Conservation (phyloP, 2,797 vertebrate genomes). For the Chelon auratus region DNA sequence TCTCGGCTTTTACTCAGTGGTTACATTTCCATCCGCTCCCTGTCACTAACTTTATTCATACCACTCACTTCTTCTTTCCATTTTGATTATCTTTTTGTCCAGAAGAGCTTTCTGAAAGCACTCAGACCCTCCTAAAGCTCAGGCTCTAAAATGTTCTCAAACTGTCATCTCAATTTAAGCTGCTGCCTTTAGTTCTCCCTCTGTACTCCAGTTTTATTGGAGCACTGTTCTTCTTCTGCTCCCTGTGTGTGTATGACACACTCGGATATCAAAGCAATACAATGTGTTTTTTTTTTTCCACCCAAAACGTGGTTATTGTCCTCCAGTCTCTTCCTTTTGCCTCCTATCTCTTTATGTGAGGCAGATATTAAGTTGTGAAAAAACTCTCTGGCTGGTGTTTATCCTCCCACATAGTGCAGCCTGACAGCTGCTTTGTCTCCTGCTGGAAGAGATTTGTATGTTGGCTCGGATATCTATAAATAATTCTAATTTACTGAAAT, state of each 20-base stretch:
- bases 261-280: not conserved
- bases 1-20: not conserved
- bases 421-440: too few relatives aligned
- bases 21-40: conserved; percentile 20
- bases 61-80: conserved; percentile 30
- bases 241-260: not conserved
- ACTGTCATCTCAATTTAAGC: conserved; percentile 55
- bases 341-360: not conserved
- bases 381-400: not conserved
- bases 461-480: not conserved
- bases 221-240: not conserved
- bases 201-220: conserved; percentile 2
- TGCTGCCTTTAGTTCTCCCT: conserved; percentile 16
- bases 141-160: conserved; percentile 46
- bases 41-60: conserved; percentile 25
- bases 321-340: not conserved
- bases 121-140: conserved; percentile 32
- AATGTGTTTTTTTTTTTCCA: not conserved
- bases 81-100: conserved; percentile 46
- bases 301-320: not conserved
- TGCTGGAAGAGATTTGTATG: not conserved
- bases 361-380: not conserved
- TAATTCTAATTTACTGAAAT: not conserved
- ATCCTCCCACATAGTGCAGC: not conserved
- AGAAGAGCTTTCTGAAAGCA: conserved; percentile 35